phyloP scores from a whole-genome alignment of 2,888 invertebrate species.

The Meloe dianella region DNA sequence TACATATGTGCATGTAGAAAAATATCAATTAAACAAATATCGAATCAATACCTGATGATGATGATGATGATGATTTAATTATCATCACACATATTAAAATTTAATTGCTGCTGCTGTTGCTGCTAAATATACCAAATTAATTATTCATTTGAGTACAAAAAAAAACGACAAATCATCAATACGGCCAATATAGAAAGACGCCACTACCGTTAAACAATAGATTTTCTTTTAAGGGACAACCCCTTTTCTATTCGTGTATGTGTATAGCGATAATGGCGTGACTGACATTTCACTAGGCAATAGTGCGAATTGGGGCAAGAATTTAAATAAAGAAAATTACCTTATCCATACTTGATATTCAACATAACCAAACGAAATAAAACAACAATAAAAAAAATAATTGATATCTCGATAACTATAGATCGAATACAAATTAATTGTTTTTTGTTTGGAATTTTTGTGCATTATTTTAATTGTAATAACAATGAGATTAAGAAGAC shows the following conservation, averaged over 20 bases:
- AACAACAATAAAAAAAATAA: background rate
- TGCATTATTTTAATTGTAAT: background rate
- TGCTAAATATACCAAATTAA: background rate
- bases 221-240: background rate
- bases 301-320: conserved; percentile 2
- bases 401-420: background rate
- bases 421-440: background rate
- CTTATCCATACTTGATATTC: background rate
- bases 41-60: conserved; percentile 8
- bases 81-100: background rate
- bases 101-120: background rate
- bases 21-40: conserved; percentile 55
- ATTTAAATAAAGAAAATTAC: conserved; percentile 1
- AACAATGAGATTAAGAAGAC: conserved; percentile 1
- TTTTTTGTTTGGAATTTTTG: background rate
- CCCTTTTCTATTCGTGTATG: background rate
- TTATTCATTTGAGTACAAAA: no score
- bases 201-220: conserved; percentile 2
- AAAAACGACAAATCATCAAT: background rate
- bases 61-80: background rate
- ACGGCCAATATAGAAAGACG: background rate
- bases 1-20: conserved; percentile 61
- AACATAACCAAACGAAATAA: no score
- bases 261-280: conserved; percentile 8
- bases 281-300: conserved; percentile 5